Conservation (phyloP, 2,888 invertebrate species). For the Lymantria monacha region DNA sequence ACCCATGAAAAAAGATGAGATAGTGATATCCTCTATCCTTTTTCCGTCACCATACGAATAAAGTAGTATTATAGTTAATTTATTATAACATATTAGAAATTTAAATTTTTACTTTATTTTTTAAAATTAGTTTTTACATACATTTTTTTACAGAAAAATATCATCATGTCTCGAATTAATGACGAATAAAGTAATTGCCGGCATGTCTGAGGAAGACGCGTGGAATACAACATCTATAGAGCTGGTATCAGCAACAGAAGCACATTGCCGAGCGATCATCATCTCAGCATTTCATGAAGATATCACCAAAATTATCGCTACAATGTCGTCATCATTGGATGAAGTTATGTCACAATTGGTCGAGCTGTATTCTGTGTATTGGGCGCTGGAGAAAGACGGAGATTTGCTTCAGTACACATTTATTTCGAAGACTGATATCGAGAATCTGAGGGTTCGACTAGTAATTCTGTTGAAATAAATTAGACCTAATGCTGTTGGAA, state of each 20-base stretch:
- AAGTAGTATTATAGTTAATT: too few species aligned
- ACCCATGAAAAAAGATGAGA: too few species aligned
- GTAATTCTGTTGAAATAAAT: conserved; percentile 86
- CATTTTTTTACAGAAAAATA: conserved; percentile 85
- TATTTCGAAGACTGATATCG: conserved; percentile 68
- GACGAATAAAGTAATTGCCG: conserved; percentile 83
- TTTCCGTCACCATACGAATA: too few species aligned
- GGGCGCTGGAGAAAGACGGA: conserved; percentile 87
- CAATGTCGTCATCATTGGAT: conserved; percentile 82
- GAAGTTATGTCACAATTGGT: conserved; percentile 86
- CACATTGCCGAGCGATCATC: conserved; percentile 91
- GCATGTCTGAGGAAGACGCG: conserved; percentile 88
- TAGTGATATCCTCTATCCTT: too few species aligned
- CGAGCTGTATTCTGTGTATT: conserved; percentile 89
- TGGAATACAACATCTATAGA: conserved; percentile 93
- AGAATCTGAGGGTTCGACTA: conserved; percentile 84
- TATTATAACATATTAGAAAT: too few species aligned
- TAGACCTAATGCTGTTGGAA: conserved; percentile 92
- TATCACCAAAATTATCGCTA: conserved; percentile 58
- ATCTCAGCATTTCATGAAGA: conserved; percentile 86
- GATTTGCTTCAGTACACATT: conserved; percentile 90
- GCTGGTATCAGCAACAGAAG: conserved; percentile 91
- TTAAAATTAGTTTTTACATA: too few species aligned
- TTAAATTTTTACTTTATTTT: too few species aligned
- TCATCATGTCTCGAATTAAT: conserved; percentile 85